Evolutionary conservation across 2,797 vertebrate species (phyloP).

Genomic region (Thripadectes ignobilis): DNA sequence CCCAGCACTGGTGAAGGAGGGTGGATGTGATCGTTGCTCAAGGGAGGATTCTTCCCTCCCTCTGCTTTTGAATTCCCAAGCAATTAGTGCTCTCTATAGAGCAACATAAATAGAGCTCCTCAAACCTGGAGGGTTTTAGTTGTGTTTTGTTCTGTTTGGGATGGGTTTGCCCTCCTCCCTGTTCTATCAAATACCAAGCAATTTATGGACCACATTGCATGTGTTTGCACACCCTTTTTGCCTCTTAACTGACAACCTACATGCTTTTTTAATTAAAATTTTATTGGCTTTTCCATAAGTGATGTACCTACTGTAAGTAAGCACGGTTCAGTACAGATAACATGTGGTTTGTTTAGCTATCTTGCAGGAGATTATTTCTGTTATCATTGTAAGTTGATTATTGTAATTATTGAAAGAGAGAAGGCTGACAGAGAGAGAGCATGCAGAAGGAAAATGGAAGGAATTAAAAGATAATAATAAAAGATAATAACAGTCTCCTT

Average conservation of each 20-base stretch:
- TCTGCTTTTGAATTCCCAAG: constrained; percentile 53
- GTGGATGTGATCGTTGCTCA: constrained; percentile 32
- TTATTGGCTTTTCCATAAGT: constrained; percentile 69
- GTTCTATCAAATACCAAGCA: constrained; percentile 2
- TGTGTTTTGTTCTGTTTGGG: constrained; percentile 7
- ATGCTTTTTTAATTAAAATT: constrained; percentile 68
- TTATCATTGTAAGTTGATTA: constrained; percentile 73
- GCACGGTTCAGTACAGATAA: constrained; percentile 55
- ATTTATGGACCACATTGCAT: not conserved
- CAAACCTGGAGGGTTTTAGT: not conserved
- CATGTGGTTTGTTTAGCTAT: constrained; percentile 68
- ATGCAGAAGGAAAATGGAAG: constrained; percentile 34
- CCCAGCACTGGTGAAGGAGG: constrained; percentile 7
- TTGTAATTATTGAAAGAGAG: constrained; percentile 74
- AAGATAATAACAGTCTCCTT: constrained; percentile 67
- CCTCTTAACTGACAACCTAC: constrained; percentile 48
- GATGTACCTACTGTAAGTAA: constrained; percentile 58
- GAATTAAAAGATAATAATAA: constrained; percentile 70
- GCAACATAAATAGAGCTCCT: constrained; percentile 41
- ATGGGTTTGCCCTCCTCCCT: not conserved
- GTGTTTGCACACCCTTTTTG: constrained; percentile 10
- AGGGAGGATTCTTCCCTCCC: constrained; percentile 23
- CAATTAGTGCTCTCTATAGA: constrained; percentile 12
- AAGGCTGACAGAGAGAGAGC: constrained; percentile 36
- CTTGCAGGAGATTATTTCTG: constrained; percentile 69